Base-by-base conservation (phyloP, 2,797 vertebrate species). In the Margarornis squamiger region DNA sequence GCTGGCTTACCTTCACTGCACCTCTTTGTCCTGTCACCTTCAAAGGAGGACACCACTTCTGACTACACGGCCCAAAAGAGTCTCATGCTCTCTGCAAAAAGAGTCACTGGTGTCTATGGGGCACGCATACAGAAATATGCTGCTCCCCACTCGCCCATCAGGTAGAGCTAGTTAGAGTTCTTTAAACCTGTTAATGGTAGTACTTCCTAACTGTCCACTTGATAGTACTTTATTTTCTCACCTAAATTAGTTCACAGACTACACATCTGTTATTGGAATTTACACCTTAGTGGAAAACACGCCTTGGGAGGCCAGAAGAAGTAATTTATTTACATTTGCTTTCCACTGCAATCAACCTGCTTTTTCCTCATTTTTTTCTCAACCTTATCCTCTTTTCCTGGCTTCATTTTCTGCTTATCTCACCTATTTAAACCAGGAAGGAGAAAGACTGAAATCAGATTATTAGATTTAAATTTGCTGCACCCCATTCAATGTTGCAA, bases 91-190 rank as follows among this genome's bases (percentile, higher is more conserved):
- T 32, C 54, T 26, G 34, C 21, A 59, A 68, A 11, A 14, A 48
- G 9, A 21, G 14, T 18, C 46, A 12, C 26, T 36, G 43, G 6
- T 1, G 1, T 13, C 63, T 76, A 3, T 1, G 2, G 17, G 16
- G 36, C 5, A 30, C 32, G 5, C 0, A 0, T 6, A 7, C 39
- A 66, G 43, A 76, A 83, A 41, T 7, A 2, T 7, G 0, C 62
- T 48, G 27, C 32, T 89, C 4, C 20, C 20, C 10, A 8, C 7
- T 34, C 72, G 46, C 49, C 65, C 1, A 0, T 54, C 83, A 52
- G 5, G 1, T 6, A 90, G 48, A 30, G 21, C 38, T 73, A 18
- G 59, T 32, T 52, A 62, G 12, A 80, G 27, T 9, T 67, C 52
- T 86, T 92, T 51, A 83, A 82, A 83, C 0, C 14, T 77, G 65